Percentiles rank a stretch among this genome's conserved stretches.
Evolutionary conservation across 2,888 invertebrate species (phyloP).

Genomic region (Drosophila percnosoma): DNA sequence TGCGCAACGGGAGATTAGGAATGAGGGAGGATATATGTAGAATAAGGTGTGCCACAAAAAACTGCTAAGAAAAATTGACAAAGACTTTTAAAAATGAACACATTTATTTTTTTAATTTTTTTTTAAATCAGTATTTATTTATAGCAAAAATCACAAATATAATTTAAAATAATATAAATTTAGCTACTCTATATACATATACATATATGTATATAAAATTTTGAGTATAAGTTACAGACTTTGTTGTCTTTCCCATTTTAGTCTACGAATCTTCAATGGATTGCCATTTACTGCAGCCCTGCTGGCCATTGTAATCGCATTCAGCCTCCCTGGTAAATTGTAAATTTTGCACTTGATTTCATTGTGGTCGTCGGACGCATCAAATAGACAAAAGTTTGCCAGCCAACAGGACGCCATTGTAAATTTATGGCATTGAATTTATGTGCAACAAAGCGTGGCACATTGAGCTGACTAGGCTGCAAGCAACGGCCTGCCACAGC

Average conservation of each 20-base stretch:
- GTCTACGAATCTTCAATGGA: too few relatives aligned
- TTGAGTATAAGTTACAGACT: neutral
- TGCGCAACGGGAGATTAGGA: conserved; percentile 18
- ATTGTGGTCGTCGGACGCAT: conserved; percentile 64
- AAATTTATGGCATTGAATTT: conserved; percentile 76
- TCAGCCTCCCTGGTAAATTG: conserved; percentile 36
- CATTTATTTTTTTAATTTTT: neutral
- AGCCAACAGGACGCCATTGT: conserved; percentile 68
- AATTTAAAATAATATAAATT: neutral
- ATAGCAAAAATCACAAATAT: neutral
- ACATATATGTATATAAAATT: neutral
- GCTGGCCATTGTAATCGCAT: neutral
- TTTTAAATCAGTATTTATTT: neutral
- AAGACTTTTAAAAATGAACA: neutral
- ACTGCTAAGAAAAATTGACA: neutral
- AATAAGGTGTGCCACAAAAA: neutral
- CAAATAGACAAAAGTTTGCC: conserved; percentile 71
- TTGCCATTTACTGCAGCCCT: conserved; percentile 25
- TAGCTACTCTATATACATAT: too few relatives aligned
- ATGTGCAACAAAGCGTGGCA: conserved; percentile 76
- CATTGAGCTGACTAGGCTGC: conserved; percentile 4
- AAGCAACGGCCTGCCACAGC: neutral
- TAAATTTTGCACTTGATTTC: conserved; percentile 56
- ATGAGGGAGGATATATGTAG: neutral
- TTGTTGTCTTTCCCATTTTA: neutral